Evolutionary conservation across 2,797 vertebrate genomes (phyloP), one percentile per base, ranked within the genome.

Genomic region (Hirundo rustica): DNA sequence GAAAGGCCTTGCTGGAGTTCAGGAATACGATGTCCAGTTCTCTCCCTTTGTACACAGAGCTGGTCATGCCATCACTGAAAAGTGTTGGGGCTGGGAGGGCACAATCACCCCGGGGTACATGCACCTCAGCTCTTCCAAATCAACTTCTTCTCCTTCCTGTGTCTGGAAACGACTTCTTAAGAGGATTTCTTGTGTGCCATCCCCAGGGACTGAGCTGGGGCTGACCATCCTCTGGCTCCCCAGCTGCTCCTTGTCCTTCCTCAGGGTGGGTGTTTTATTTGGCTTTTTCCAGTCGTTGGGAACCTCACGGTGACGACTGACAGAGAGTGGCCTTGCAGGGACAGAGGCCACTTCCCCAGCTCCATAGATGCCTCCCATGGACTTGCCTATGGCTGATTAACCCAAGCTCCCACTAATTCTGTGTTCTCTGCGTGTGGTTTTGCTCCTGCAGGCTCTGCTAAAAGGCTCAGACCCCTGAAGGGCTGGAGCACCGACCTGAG

Each of bases 271-370:
- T 32, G 26, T 45, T 74, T 54, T 5, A 36, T 71, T 77, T 80
- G 40, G 25, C 7, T 90, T 93, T 74, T 73, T 29, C 34, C 26
- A 44, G 10, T n/a, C n/a, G 9, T 9, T 0, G 0, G 26, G 53
- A 88, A 8, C n/a, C 19, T 85, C 53, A 19, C 48, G 29, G 17
- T 32, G 62, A 79, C 8, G 21, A 40, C 1, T 26, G 30, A 44
- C 15, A 77, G 21, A 16, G 11, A 34, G 15, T 47, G 47, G 21
- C 40, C 40, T 89, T 73, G 53, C 54, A 74, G 21, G 15, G 48
- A 55, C 50, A 58, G 34, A n/a, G 8, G 9, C 16, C 55, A 80
- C 36, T 64, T 70, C 44, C 19, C 48, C 57, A 50, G 44, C 21
- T 66, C 36, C 42, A 55, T 3, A 11, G 25, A 30, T 48, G 32